Evolutionary conservation across 2,797 vertebrate genomes (phyloP).

Genomic region (Sphaeramia orbicularis): DNA sequence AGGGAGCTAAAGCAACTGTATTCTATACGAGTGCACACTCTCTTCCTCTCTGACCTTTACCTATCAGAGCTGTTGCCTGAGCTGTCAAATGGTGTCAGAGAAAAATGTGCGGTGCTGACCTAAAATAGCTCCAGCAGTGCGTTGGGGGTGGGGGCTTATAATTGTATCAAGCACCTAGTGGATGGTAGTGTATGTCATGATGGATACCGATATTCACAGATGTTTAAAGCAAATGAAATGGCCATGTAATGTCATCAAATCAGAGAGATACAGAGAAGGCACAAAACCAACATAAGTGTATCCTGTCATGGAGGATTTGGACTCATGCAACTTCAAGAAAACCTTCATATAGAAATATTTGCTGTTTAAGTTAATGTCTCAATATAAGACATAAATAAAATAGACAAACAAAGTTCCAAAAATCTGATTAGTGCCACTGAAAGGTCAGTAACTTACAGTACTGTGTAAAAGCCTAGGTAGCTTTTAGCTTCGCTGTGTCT

Average conservation of each 20-base stretch:
- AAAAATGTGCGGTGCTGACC: conserved; percentile 33
- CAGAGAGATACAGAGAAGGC: neutral
- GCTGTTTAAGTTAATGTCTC: no score
- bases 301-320: neutral
- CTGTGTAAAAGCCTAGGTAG: no score
- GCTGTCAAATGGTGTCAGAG: conserved; percentile 38
- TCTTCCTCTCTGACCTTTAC: conserved; percentile 53
- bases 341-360: no score
- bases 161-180: conserved; percentile 16
- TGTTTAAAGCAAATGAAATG: conserved; percentile 31
- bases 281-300: conserved; percentile 5
- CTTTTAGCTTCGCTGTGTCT: no score
- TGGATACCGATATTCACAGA: conserved; percentile 1
- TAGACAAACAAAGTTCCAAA: neutral
- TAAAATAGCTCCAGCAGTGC: conserved; percentile 20
- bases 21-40: conserved; percentile 24
- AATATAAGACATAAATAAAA: no score
- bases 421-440: no score
- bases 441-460: no score
- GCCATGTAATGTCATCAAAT: conserved; percentile 17
- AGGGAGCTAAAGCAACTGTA: conserved; percentile 12
- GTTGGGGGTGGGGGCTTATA: neutral
- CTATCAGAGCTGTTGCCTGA: conserved; percentile 39
- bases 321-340: neutral
- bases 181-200: conserved; percentile 9